These are phyloP conservation scores for Meleagris gallopavo DNA, from an alignment of 2,113 vertebrate species.

Conservation along the genomic window DNA sequence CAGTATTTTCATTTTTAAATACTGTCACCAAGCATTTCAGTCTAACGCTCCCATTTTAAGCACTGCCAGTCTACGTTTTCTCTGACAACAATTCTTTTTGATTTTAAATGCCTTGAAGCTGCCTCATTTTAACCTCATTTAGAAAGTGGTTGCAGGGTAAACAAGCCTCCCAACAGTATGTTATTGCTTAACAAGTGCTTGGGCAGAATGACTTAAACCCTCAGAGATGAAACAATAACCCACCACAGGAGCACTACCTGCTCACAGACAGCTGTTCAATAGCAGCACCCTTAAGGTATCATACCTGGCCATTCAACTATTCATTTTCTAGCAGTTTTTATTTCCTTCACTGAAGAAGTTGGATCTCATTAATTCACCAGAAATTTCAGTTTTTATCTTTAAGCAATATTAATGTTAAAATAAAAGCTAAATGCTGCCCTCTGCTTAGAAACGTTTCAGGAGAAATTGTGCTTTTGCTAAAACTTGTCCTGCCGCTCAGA, in stretches of 20 bases:
- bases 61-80: background rate
- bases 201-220: background rate
- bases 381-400: background rate
- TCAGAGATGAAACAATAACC: background rate
- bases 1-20: background rate
- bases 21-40: background rate
- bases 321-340: background rate
- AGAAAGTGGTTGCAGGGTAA: background rate
- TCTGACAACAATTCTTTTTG: background rate
- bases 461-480: background rate
- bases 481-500: background rate
- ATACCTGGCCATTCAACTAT: too few species aligned
- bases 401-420: background rate
- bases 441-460: background rate
- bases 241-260: background rate
- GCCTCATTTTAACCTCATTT: background rate
- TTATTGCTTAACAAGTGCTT: background rate
- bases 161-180: background rate
- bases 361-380: background rate
- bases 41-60: background rate
- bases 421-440: background rate
- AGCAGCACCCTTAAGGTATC: background rate
- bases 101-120: background rate
- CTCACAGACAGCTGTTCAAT: background rate
- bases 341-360: background rate